Conservation (phyloP, 2,888 invertebrate species). For the Ecliptopera silaceata region DNA sequence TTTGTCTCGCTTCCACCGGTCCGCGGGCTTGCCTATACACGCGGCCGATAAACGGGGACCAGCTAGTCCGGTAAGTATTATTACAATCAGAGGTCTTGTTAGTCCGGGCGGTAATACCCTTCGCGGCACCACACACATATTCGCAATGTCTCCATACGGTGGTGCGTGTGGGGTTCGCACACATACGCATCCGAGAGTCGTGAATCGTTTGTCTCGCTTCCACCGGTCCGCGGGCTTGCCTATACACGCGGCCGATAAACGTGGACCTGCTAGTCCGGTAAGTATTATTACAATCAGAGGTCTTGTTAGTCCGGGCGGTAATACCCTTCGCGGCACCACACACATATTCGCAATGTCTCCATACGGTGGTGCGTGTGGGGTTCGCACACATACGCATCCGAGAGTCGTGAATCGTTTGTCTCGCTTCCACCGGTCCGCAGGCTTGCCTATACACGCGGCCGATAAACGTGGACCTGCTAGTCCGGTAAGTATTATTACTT, state of each 20-base stretch:
- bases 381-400: no score
- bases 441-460: constrained; percentile 84
- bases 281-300: constrained; percentile 18
- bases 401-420: no score
- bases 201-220: no score
- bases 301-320: no score
- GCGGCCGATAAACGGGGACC: constrained; percentile 51
- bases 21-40: constrained; percentile 90
- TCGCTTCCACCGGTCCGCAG: constrained; percentile 53
- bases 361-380: no score
- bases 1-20: constrained; percentile 96
- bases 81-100: background rate
- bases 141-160: no score
- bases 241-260: constrained; percentile 59
- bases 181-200: no score
- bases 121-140: no score
- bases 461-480: constrained; percentile 45
- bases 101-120: no score
- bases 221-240: constrained; percentile 83
- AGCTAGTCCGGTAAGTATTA: constrained; percentile 46
- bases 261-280: constrained; percentile 48
- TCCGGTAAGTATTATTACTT: constrained; percentile 42
- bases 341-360: no score
- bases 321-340: no score
- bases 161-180: no score